phyloP scores from a whole-genome alignment of 2,113 vertebrate genomes.

The Hypocryptadius cinnamomeus region DNA sequence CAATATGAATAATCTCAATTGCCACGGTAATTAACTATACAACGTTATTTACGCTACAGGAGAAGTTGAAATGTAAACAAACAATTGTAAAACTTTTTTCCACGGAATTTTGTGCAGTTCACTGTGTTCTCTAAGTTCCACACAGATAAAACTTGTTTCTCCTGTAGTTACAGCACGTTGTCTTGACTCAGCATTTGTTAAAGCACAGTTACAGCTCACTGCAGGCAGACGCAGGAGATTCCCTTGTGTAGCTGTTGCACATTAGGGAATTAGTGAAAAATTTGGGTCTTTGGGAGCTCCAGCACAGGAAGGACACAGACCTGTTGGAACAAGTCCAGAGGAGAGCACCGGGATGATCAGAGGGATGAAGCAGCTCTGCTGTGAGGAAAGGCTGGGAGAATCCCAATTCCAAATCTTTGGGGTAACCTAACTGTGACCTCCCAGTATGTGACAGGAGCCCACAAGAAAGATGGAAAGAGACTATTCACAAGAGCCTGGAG shows the following conservation, averaged over 20 bases:
- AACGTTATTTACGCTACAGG: background rate
- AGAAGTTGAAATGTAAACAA: background rate
- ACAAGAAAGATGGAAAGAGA: background rate
- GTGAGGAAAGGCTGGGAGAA: background rate
- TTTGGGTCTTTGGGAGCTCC: background rate
- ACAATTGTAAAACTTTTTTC: background rate
- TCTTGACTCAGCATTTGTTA: background rate
- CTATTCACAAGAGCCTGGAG: background rate
- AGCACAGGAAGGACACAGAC: background rate
- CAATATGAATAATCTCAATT: background rate
- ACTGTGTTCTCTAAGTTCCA: accelerated
- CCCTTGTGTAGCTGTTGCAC: background rate
- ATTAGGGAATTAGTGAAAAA: background rate
- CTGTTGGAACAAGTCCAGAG: background rate
- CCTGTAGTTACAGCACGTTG: background rate
- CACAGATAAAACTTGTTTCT: background rate
- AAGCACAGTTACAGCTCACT: background rate
- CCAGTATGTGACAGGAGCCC: background rate
- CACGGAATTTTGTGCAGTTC: background rate
- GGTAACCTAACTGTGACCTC: background rate
- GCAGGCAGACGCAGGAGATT: background rate
- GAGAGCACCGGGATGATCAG: background rate
- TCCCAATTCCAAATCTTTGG: background rate
- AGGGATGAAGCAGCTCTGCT: background rate
- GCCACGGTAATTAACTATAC: background rate